phyloP scores from a whole-genome alignment of 2,888 invertebrate species.

The Nesidiocoris tenuis region DNA sequence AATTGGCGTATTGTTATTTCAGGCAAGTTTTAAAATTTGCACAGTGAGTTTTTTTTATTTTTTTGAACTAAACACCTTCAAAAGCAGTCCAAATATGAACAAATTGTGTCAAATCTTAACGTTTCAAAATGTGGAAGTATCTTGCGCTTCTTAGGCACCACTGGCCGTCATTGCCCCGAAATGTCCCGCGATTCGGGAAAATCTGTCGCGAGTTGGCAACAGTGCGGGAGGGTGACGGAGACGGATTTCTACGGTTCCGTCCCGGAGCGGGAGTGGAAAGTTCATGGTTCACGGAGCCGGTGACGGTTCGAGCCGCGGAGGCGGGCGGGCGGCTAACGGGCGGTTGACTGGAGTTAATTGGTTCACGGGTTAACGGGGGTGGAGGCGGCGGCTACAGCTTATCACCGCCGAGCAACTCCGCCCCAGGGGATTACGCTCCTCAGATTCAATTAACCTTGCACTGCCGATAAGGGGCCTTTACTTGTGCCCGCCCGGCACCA shows the following conservation, averaged over 20 bases:
- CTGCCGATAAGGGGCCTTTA: slow-evolving; percentile 30
- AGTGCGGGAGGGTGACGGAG: too few relatives aligned
- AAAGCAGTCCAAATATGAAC: too few relatives aligned
- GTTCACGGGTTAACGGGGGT: slow-evolving; percentile 33
- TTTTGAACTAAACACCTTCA: too few relatives aligned
- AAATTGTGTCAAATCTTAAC: too few relatives aligned
- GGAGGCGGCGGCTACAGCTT: slow-evolving; percentile 20
- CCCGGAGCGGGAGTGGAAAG: not conserved
- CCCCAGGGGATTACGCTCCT: slow-evolving; percentile 42
- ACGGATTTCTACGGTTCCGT: not conserved
- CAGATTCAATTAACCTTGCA: slow-evolving; percentile 43
- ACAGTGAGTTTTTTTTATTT: too few relatives aligned
- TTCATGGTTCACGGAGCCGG: not conserved
- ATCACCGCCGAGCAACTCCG: slow-evolving; percentile 42
- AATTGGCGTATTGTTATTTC: too few relatives aligned
- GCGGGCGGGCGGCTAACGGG: not conserved
- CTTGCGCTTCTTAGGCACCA: too few relatives aligned
- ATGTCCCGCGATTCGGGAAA: too few relatives aligned
- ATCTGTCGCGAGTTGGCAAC: too few relatives aligned
- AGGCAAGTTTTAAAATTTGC: too few relatives aligned
- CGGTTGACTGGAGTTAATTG: slow-evolving; percentile 42
- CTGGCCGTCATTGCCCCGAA: too few relatives aligned
- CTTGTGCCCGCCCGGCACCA: slow-evolving; percentile 28
- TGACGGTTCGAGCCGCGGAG: not conserved
- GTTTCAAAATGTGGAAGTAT: too few relatives aligned